Conservation (phyloP, 1,140 invertebrate genomes). For the Leptinotarsa texana region DNA sequence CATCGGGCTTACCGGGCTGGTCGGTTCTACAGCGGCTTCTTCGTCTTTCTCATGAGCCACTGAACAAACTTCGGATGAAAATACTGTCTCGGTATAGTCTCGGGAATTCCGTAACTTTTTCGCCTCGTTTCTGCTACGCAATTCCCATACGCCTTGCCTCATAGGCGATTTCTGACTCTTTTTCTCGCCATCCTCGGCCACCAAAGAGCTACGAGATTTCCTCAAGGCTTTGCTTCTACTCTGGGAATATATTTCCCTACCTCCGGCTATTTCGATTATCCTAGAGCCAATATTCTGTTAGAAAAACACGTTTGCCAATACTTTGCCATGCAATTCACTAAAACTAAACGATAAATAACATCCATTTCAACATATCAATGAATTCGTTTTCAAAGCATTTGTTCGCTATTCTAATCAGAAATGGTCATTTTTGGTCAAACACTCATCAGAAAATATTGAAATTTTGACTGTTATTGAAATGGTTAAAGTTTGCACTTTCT, state of each 20-base stretch:
- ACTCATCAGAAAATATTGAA: no score
- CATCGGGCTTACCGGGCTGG: slow-evolving; percentile 54
- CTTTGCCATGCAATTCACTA: background rate
- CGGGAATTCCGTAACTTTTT: slow-evolving; percentile 59
- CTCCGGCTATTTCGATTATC: slow-evolving; percentile 87
- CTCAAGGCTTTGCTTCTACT: slow-evolving; percentile 77
- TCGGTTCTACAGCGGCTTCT: slow-evolving; percentile 38
- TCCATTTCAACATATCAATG: background rate
- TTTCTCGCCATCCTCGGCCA: slow-evolving; percentile 59
- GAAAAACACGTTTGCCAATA: background rate
- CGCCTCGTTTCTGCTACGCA: slow-evolving; percentile 62
- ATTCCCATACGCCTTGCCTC: slow-evolving; percentile 66
- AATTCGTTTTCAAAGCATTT: no score
- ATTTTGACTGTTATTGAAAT: no score
- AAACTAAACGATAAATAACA: background rate
- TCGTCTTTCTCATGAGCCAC: slow-evolving; percentile 52
- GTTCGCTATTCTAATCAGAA: no score
- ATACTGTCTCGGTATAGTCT: slow-evolving; percentile 68
- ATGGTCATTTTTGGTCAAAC: no score
- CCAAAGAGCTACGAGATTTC: slow-evolving; percentile 66
- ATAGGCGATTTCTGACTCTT: slow-evolving; percentile 63
- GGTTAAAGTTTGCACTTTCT: no score
- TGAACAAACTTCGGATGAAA: slow-evolving; percentile 67
- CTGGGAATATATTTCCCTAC: slow-evolving; percentile 82
- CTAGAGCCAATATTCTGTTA: slow-evolving; percentile 57